Base-by-base conservation (phyloP, 2,113 vertebrate species). In the Fregata magnificens region DNA sequence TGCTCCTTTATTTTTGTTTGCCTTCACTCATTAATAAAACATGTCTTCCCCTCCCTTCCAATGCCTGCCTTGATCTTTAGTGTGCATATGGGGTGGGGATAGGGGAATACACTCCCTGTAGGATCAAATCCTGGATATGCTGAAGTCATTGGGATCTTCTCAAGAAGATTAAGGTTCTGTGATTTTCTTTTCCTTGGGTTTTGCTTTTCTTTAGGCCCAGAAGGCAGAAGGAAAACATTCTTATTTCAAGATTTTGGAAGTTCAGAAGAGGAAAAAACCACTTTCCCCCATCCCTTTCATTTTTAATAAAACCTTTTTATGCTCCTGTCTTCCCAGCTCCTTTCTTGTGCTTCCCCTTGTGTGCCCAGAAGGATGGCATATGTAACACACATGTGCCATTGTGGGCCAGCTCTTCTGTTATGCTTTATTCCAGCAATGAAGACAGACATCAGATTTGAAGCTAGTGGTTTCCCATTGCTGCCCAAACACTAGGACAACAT, bases 11-110 rank as follows among this genome's bases (percentile, higher is more conserved):
- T 26, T 59, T 86, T 90, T 10, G 0, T 61, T 81, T 93, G 10
- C n/a, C 24, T 72, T 52, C 16, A 6, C 18, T 90, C 1, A 1
- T 50, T 69, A 80, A 70, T 49, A 21, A 10, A 52, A 14, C 10
- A 4, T 42, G 2, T 61, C 40, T 80, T 91, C 36, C 32, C 20
- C n/a, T 70, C 47, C 21, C 18, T 50, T 84, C 40, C 32, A 34
- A 2, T 38, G 26, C 52, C 40, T 91, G 50, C 34, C 34, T 42
- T 89, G 31, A 62, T 45, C 49, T 65, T 80, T 19, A 61, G 24
- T 3, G 0, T 76, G 18, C 0, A 0, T 61, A 7, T 42, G 20
- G 59, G 22, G 2, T 52, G 12, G 7, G 59, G 22, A 2, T 52
- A 11, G 7, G 25, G 36, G 6, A 53, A 38, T 53, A 15, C 26